Evolutionary conservation across 2,113 vertebrate genomes (phyloP).

Genomic region (Lichenostomus cassidix): DNA sequence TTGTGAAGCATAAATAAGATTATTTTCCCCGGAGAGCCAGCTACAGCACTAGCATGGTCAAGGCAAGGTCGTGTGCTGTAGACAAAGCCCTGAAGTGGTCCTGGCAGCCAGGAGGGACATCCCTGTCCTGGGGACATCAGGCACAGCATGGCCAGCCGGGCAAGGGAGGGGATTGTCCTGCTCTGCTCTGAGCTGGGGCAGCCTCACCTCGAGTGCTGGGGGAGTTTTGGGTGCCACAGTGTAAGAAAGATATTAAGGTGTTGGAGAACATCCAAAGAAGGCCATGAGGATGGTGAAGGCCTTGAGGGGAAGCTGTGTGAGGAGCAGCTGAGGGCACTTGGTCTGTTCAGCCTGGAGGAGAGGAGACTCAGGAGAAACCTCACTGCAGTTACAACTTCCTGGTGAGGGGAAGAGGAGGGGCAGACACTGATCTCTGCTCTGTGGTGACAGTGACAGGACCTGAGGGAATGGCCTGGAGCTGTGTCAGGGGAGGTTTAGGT

Average conservation of each 20-base stretch:
- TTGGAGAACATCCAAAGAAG: rapidly evolving
- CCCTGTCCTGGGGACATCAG: background rate
- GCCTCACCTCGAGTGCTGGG: background rate
- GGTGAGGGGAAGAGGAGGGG: rapidly evolving
- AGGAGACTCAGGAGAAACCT: background rate
- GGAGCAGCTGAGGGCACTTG: rapidly evolving
- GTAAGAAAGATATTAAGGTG: background rate
- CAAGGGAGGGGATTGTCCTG: background rate
- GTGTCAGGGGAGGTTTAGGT: background rate
- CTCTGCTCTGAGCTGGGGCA: rapidly evolving
- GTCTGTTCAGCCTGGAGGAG: background rate
- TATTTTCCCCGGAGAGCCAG: background rate
- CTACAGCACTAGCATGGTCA: background rate
- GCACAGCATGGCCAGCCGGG: rapidly evolving
- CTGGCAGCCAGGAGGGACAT: background rate
- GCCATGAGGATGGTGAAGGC: rapidly evolving
- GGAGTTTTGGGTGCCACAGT: rapidly evolving
- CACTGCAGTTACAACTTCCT: background rate
- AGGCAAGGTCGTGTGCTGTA: background rate
- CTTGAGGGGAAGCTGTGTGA: rapidly evolving
- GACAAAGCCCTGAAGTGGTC: background rate
- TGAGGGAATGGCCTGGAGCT: rapidly evolving
- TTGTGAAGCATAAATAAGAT: background rate
- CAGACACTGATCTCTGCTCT: background rate
- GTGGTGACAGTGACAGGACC: background rate